Evolutionary conservation across 2,113 vertebrate species (phyloP).

Genomic region (Lanius ludovicianus): DNA sequence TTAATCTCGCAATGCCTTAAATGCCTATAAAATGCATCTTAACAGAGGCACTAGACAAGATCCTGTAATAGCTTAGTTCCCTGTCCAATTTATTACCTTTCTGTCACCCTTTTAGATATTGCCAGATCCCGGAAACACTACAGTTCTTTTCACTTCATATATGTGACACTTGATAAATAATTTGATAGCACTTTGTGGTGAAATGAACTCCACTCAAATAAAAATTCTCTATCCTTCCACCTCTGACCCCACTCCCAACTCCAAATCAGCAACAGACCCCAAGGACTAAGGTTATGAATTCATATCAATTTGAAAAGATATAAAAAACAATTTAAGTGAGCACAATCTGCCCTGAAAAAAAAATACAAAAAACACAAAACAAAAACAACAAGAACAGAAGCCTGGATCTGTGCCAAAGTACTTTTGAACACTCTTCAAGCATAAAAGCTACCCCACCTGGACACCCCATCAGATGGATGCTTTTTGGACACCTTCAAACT

Average conservation of each 20-base stretch:
- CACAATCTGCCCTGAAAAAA: neutral
- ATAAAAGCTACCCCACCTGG: neutral
- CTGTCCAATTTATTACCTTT: neutral
- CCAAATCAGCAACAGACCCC: neutral
- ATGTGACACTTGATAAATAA: neutral
- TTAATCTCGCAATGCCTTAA: neutral
- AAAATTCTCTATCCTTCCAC: neutral
- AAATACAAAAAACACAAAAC: too few species aligned
- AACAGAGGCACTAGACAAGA: neutral
- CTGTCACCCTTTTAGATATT: neutral
- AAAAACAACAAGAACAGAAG: neutral
- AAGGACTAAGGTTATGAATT: neutral
- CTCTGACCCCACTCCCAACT: neutral
- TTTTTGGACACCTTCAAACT: neutral
- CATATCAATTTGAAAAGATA: neutral
- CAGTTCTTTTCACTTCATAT: neutral
- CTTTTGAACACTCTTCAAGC: neutral
- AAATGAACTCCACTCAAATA: neutral
- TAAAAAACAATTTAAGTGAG: neutral
- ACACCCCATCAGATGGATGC: neutral
- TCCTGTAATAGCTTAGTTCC: neutral
- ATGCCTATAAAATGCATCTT: neutral
- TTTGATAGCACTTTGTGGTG: neutral
- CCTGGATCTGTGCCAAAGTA: neutral
- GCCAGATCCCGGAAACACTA: neutral